Percentiles rank a stretch among this genome's conserved stretches.
phyloP scores from a whole-genome alignment of 64 coral and sea anemone genomes.

The Orbicella faveolata region DNA sequence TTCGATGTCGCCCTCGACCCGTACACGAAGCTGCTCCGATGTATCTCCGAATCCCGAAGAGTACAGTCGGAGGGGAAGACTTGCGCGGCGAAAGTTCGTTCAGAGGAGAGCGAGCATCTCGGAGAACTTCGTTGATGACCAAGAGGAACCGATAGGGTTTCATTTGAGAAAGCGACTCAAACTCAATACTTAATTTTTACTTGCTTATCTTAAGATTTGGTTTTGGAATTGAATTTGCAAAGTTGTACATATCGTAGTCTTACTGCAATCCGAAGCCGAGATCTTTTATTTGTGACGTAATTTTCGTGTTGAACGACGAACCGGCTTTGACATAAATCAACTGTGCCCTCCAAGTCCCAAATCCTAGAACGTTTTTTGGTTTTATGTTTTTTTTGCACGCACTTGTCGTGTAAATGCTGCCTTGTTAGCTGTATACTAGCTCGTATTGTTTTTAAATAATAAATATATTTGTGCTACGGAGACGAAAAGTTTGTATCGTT shows the following conservation, averaged over 20 bases:
- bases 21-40: slow-evolving; percentile 42
- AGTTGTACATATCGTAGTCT: neutral
- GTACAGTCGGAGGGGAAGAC: neutral
- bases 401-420: too few relatives aligned
- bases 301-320: too few relatives aligned
- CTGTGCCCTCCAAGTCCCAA: too few relatives aligned
- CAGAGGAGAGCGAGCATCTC: neutral
- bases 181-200: neutral
- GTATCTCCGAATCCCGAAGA: slow-evolving; percentile 29
- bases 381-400: too few relatives aligned
- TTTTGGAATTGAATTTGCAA: neutral
- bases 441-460: too few relatives aligned
- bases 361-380: too few relatives aligned
- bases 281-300: too few relatives aligned
- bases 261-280: neutral
- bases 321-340: too few relatives aligned
- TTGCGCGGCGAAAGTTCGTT: neutral
- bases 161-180: slow-evolving; percentile 4
- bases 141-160: neutral
- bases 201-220: neutral
- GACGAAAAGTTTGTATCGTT: too few relatives aligned
- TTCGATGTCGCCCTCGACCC: slow-evolving; percentile 38
- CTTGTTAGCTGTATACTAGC: too few relatives aligned
- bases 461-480: too few relatives aligned
- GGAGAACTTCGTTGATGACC: neutral